A percentile compares a stretch with the other conserved stretches of the same genome.
Conservation (phyloP, 1,140 invertebrate genomes). For the Drosophila varians region DNA sequence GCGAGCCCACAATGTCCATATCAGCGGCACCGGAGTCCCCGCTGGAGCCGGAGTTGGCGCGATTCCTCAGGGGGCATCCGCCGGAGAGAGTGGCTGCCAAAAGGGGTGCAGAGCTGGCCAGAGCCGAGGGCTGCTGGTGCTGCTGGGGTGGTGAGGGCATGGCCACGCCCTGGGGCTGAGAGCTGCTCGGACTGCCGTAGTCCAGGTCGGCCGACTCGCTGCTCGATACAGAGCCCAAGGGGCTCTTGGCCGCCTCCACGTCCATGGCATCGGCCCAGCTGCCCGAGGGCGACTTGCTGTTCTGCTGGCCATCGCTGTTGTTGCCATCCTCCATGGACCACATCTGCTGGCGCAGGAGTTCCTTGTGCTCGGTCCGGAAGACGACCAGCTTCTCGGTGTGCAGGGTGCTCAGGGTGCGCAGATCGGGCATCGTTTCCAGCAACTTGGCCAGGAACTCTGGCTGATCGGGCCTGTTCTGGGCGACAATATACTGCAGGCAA, state of each 20-base stretch:
- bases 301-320: slow-evolving; percentile 50
- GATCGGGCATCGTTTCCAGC: slow-evolving; percentile 96
- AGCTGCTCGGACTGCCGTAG: slow-evolving; percentile 85
- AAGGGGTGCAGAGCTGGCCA: slow-evolving; percentile 86
- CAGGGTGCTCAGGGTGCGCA: slow-evolving; percentile 96
- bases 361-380: slow-evolving; percentile 94
- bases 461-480: slow-evolving; percentile 92
- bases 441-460: slow-evolving; percentile 92
- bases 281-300: slow-evolving; percentile 84
- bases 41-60: slow-evolving; percentile 91
- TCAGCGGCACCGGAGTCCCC: slow-evolving; percentile 90
- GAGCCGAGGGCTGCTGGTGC: slow-evolving; percentile 83
- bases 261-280: slow-evolving; percentile 88
- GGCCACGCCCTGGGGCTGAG: slow-evolving; percentile 35
- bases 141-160: slow-evolving; percentile 72
- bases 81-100: slow-evolving; percentile 91
- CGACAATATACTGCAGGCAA: slow-evolving; percentile 93
- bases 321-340: slow-evolving; percentile 87
- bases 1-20: slow-evolving; percentile 88
- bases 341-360: slow-evolving; percentile 89
- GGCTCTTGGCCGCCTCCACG: slow-evolving; percentile 90
- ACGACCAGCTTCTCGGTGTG: slow-evolving; percentile 98
- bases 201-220: slow-evolving; percentile 87
- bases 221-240: slow-evolving; percentile 93
- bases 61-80: slow-evolving; percentile 87